Evolutionary conservation across 1,140 invertebrate species (phyloP).

Genomic region (Chelonus insularis): DNA sequence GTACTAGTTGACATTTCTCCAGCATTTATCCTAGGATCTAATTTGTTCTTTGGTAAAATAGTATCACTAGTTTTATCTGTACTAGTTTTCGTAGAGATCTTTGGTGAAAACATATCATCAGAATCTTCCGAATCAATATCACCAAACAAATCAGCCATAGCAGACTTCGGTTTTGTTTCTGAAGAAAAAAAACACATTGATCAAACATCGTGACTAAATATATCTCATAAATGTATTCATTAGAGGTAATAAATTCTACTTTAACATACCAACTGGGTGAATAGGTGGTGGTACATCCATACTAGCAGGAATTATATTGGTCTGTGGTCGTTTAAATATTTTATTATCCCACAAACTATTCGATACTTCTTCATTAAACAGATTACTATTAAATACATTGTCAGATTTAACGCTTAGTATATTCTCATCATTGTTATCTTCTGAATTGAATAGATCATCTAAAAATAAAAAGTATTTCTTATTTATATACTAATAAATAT

Average conservation of each 20-base stretch:
- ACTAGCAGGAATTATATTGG: slow-evolving; percentile 52
- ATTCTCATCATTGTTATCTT: slow-evolving; percentile 36
- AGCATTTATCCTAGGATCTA: slow-evolving; percentile 3
- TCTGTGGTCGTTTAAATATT: slow-evolving; percentile 37
- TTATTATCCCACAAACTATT: slow-evolving; percentile 44
- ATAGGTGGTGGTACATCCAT: slow-evolving; percentile 55
- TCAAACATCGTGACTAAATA: no score
- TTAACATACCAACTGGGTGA: slow-evolving; percentile 9
- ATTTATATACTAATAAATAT: slow-evolving; percentile 8
- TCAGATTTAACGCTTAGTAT: slow-evolving; percentile 38
- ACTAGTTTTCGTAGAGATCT: slow-evolving; percentile 38
- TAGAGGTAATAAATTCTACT: not conserved
- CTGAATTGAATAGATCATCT: slow-evolving; percentile 46
- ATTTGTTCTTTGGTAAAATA: slow-evolving; percentile 7
- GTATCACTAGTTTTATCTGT: not conserved
- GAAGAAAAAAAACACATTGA: slow-evolving; percentile 9
- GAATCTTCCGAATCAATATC: slow-evolving; percentile 55
- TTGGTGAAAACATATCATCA: slow-evolving; percentile 51
- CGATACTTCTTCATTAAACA: slow-evolving; percentile 44
- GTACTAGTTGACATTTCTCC: slow-evolving; percentile 39
- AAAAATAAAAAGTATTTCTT: slow-evolving; percentile 17
- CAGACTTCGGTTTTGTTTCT: slow-evolving; percentile 52
- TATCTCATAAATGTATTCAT: no score
- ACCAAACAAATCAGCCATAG: slow-evolving; percentile 55
- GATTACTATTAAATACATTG: slow-evolving; percentile 40